A percentile compares a stretch with the other conserved stretches of the same genome.
These are phyloP conservation scores for Oreocharis arfaki DNA, from an alignment of 2,113 vertebrate genomes.

Conservation along the genomic window DNA sequence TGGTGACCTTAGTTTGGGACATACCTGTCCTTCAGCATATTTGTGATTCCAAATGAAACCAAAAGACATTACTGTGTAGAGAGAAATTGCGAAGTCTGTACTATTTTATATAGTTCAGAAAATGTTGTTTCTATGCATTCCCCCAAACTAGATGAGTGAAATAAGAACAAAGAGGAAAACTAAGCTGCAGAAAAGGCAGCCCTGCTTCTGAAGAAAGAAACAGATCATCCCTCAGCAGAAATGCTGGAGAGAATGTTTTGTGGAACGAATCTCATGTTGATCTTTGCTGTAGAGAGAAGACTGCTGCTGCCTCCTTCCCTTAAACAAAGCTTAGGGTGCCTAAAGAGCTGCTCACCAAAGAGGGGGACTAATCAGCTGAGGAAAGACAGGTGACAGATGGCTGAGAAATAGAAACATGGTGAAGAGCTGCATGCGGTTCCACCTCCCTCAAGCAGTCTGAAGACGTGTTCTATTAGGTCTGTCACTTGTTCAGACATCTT, in stretches of 20 bases:
- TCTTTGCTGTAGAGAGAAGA: neutral
- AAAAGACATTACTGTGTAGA: neutral
- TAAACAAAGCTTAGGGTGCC: neutral
- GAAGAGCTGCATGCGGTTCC: neutral
- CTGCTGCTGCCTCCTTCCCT: neutral
- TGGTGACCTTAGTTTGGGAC: neutral
- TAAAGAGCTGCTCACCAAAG: neutral
- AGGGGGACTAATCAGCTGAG: neutral
- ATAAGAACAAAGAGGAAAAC: neutral
- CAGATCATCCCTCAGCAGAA: neutral
- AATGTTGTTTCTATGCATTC: neutral
- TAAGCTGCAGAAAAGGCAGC: neutral
- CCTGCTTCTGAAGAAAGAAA: neutral
- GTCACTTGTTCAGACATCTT: neutral
- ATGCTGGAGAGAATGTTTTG: neutral
- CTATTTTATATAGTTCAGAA: neutral
- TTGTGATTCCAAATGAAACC: neutral
- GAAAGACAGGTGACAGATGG: neutral
- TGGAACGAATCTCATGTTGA: rapidly evolving
- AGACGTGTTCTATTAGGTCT: neutral
- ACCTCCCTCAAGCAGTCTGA: neutral
- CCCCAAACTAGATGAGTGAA: neutral
- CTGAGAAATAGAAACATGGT: neutral
- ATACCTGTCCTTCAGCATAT: neutral
- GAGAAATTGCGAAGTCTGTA: neutral